Conservation (phyloP, 1,140 invertebrate genomes). For the Heterodera schachtii region DNA sequence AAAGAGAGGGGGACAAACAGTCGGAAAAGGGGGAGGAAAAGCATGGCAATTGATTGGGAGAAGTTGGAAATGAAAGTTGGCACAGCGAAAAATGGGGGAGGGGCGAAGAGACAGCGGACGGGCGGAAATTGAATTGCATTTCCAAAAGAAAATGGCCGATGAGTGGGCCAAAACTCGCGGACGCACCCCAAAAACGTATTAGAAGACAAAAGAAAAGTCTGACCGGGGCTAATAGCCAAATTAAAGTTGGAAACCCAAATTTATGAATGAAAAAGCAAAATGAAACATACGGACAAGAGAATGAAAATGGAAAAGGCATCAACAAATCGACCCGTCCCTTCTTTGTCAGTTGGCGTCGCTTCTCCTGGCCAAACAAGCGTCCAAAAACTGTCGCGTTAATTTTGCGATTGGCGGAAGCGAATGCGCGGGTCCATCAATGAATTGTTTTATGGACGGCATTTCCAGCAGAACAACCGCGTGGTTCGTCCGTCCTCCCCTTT, state of each 20-base stretch:
- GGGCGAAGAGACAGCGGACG: background rate
- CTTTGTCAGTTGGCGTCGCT: background rate
- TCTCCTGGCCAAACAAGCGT: conserved; percentile 22
- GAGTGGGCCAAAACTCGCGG: too few relatives aligned
- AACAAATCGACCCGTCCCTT: background rate
- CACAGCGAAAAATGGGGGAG: background rate
- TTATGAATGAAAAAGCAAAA: background rate
- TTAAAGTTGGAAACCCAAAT: background rate
- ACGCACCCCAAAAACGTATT: too few relatives aligned
- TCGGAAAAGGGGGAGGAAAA: background rate
- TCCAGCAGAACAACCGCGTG: conserved; percentile 2
- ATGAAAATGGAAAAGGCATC: too few relatives aligned
- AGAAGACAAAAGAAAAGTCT: too few relatives aligned
- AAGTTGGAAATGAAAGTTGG: background rate
- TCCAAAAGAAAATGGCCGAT: too few relatives aligned
- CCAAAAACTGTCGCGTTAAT: conserved; percentile 19
- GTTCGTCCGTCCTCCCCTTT: background rate
- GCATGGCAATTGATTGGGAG: background rate
- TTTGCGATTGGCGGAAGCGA: conserved; percentile 13
- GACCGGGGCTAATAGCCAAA: too few relatives aligned
- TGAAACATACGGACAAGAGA: too few relatives aligned
- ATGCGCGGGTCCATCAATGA: conserved; percentile 21
- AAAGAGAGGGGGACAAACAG: background rate
- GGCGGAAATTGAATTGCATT: background rate
- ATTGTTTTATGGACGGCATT: conserved; percentile 24